These are phyloP conservation scores for Vollenhovia emeryi DNA, from an alignment of 1,140 invertebrate species.

Conservation along the genomic window DNA sequence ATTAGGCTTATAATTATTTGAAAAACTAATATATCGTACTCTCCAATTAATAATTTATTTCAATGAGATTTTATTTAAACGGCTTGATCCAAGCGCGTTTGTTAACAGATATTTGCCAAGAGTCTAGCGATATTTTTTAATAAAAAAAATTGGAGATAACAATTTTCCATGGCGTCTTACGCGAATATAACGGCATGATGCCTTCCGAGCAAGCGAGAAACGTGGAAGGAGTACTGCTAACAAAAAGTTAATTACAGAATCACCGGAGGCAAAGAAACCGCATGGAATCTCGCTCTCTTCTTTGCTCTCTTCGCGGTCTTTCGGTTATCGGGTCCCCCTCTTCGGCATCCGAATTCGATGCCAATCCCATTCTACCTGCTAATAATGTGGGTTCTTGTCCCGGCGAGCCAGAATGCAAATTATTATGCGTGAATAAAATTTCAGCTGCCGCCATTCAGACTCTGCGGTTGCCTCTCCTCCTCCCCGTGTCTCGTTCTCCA, in stretches of 20 bases:
- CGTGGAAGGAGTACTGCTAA: slow-evolving; percentile 52
- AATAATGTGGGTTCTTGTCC: slow-evolving; percentile 81
- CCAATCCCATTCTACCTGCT: slow-evolving; percentile 74
- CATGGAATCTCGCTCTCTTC: slow-evolving; percentile 47
- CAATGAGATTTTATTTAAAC: neutral
- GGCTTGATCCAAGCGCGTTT: neutral
- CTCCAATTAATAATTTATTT: neutral
- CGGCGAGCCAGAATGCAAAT: slow-evolving; percentile 82
- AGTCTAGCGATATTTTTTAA: neutral
- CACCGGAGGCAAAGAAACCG: slow-evolving; percentile 76
- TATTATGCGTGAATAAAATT: slow-evolving; percentile 79
- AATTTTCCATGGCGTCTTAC: slow-evolving; percentile 35
- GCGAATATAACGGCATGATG: slow-evolving; percentile 21
- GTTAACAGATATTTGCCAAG: neutral
- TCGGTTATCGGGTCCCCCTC: slow-evolving; percentile 44
- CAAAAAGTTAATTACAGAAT: slow-evolving; percentile 82
- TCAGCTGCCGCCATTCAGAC: slow-evolving; percentile 73
- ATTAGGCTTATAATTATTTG: neutral
- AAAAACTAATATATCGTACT: neutral
- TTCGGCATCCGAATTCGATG: slow-evolving; percentile 66
- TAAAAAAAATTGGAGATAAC: slow-evolving; percentile 6
- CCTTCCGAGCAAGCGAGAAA: slow-evolving; percentile 52
- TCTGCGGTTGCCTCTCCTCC: slow-evolving; percentile 44
- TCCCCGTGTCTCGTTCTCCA: neutral
- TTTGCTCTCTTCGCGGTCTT: slow-evolving; percentile 40